Evolutionary conservation across 2,113 vertebrate species (phyloP), one percentile per base, ranked within the genome.

Genomic region (Chionis minor): DNA sequence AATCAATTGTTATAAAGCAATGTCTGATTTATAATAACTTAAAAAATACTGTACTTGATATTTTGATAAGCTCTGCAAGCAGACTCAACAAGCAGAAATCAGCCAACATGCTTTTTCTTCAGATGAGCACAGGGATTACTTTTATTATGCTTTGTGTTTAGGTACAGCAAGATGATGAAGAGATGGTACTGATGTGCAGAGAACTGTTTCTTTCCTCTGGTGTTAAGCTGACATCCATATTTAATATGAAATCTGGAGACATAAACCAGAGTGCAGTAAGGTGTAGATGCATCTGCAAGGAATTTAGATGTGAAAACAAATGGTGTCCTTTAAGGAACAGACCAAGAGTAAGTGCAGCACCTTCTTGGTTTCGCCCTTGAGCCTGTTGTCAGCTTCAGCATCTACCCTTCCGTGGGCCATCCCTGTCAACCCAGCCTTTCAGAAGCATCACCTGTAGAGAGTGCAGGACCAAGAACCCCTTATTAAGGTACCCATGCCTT

Each of bases 31-130:
- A 52, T 0, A 86, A 30, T 12, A 28, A 69, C 28, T 62, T 70
- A 42, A 69, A 35, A 67, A 42, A 2, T 4, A 33, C 9, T 16
- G 0, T 14, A 56, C 44, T 35, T 2, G 3, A 1, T 54, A 49
- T 52, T 56, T 12, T 54, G 18, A 27, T 27, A 32, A 69, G 47
- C 23, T 90, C 63, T 69, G 51, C 42, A 88, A 44, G 49, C 28
- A 90, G 20, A 24, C 6, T 59, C 24, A 26, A 56, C 16, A 63
- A 86, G 27, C 32, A 65, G 58, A 93, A 86, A 58, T 61, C 24
- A 21, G 30, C 5, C 13, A 58, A 49, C 0, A 0, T 56, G 18
- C 11, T 86, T 83, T 88, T 83, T 18, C 59, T 90, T 54, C 58
- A 73, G 56, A 77, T 20, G 24, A 90, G 67, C 42, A 69, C 33